These are phyloP conservation scores for Triplophysa yarkandensis DNA, from an alignment of 2,797 vertebrate species.

Conservation along the genomic window DNA sequence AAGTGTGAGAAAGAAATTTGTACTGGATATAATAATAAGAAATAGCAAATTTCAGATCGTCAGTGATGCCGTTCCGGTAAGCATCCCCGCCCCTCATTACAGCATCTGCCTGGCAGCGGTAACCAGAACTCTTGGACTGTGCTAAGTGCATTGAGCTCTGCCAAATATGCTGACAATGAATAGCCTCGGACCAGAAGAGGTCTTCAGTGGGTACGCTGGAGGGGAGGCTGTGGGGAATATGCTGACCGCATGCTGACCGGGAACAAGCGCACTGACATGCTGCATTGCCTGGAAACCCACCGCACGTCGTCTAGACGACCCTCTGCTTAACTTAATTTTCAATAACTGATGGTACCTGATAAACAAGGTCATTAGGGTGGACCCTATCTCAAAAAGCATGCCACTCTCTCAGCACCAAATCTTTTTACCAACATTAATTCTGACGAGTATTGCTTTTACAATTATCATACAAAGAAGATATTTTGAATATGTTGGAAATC, in stretches of 20 bases:
- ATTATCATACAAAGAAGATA: no score
- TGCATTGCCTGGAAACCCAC: constrained; percentile 21
- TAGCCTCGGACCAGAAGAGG: constrained; percentile 48
- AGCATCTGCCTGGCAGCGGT: constrained; percentile 57
- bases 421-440: constrained; percentile 11
- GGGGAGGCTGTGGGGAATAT: constrained; percentile 38
- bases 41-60: not conserved
- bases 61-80: constrained; percentile 38
- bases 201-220: constrained; percentile 37
- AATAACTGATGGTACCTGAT: constrained; percentile 21
- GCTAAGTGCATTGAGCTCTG: constrained; percentile 49
- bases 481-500: no score
- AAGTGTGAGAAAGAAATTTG: not conserved
- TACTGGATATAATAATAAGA: constrained; percentile 1
- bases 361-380: constrained; percentile 18
- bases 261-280: constrained; percentile 7
- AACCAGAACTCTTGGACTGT: constrained; percentile 18
- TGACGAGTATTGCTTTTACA: constrained; percentile 31
- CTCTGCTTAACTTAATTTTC: constrained; percentile 16
- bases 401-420: not conserved
- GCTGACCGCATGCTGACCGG: constrained; percentile 22
- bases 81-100: constrained; percentile 54
- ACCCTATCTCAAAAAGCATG: not conserved
- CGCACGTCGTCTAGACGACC: constrained; percentile 15
- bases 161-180: constrained; percentile 57